Conservation (phyloP, 1,140 invertebrate genomes). For the Lerema accius region DNA sequence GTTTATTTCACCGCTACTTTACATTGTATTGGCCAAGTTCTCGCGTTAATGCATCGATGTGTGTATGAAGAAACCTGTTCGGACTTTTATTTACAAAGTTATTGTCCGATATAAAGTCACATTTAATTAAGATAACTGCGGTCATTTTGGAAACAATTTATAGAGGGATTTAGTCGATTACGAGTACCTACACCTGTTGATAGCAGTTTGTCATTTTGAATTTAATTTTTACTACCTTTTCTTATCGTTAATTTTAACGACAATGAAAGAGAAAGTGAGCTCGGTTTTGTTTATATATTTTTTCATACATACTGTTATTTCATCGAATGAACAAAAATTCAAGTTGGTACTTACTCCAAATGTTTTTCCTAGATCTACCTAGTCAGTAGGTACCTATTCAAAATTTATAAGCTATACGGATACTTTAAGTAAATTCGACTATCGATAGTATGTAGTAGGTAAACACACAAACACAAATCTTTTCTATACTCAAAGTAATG, state of each 20-base stretch:
- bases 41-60: slow-evolving; percentile 21
- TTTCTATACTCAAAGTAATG: too few species aligned
- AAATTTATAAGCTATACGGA: too few species aligned
- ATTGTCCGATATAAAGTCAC: slow-evolving; percentile 29
- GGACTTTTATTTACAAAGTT: slow-evolving; percentile 28
- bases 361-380: too few species aligned
- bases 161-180: slow-evolving; percentile 8
- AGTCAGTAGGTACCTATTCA: too few species aligned
- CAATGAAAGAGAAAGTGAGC: slow-evolving; percentile 12
- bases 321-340: background rate
- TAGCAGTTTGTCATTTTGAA: slow-evolving; percentile 22
- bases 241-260: slow-evolving; percentile 7
- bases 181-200: slow-evolving; percentile 5
- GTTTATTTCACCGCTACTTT: slow-evolving; percentile 15
- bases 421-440: too few species aligned
- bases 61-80: slow-evolving; percentile 26
- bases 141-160: slow-evolving; percentile 14
- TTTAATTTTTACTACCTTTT: background rate
- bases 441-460: too few species aligned
- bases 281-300: background rate
- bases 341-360: too few species aligned
- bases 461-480: too few species aligned
- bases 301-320: too few species aligned
- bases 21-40: slow-evolving; percentile 30
- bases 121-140: slow-evolving; percentile 30